Base-by-base conservation (phyloP, 2,797 vertebrate genomes). In the Octomys mimax region DNA sequence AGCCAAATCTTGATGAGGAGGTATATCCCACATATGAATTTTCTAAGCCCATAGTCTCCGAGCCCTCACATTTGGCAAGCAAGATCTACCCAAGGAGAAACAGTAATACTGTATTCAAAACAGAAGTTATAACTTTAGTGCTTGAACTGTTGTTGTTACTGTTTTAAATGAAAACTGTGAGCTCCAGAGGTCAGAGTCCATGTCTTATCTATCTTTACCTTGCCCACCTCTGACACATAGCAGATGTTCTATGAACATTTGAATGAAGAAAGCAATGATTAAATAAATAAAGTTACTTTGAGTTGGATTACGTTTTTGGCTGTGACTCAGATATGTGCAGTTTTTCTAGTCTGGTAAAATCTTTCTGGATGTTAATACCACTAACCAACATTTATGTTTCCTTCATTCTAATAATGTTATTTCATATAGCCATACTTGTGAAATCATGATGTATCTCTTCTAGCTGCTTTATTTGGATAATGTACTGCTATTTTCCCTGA, bases 211-310 rank as follows among this genome's bases (percentile, higher is more conserved):
- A 54, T 78, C 14, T 71, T 86, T 79, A 28, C 39, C 52, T 91
- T 68, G 86, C 68, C 33, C 64, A 79, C 39, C n/a, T 78, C 75
- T 87, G 87, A 89, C 52, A 84, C 33, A 82, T 2, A 87, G 49
- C 78, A 80, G 57, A 89, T 95, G 62, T 36, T 66, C 70, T 18
- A 33, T 33, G 36, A 61, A 73, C 82, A 83, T 82, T 16, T 54
- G 42, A 80, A 70, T n/a, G 33, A 92, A 96, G 21, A 71, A 88
- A 87, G 57, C 42, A 91, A 92, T 87, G 49, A 87, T 80, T 83
- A 79, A 93, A 88, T 62, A 92, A 89, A 87, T 73, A 83, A 80
- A 87, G 68, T 57, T 73, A 46, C 62, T 94, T 93, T 93, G 52
- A 42, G 70, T 39, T n/a, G 61, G 79, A 14, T 75, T 86, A 79